Evolutionary conservation across 2,113 vertebrate species (phyloP).

Genomic region (Dendrocopos noguchii): DNA sequence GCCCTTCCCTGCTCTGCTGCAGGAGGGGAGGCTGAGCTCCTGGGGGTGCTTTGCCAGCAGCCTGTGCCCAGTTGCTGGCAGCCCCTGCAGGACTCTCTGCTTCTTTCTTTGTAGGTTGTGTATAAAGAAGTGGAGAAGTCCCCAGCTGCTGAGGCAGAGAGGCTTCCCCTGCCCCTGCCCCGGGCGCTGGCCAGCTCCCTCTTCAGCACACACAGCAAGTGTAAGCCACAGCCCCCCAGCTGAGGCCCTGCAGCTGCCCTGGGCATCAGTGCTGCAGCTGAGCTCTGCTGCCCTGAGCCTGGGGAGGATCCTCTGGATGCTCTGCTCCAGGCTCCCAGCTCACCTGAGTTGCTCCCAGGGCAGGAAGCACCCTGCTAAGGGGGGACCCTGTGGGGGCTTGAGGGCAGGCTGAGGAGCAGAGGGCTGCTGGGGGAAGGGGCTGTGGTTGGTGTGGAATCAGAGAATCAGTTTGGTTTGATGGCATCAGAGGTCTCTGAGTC

Average conservation of each 20-base stretch:
- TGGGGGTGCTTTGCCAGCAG: background rate
- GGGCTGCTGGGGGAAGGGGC: background rate
- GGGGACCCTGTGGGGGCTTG: background rate
- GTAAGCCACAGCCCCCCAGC: slow-evolving; percentile 73
- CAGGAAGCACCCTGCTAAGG: background rate
- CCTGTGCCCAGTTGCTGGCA: background rate
- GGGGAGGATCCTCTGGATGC: background rate
- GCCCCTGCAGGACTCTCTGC: background rate
- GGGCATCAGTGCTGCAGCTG: background rate
- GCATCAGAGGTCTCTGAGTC: no score
- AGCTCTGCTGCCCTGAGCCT: background rate
- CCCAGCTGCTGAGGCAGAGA: slow-evolving; percentile 72
- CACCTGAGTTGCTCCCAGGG: background rate
- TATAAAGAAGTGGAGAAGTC: slow-evolving; percentile 91
- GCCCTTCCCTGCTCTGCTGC: background rate
- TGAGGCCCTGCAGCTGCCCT: background rate
- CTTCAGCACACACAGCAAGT: slow-evolving; percentile 88
- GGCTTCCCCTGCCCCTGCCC: slow-evolving; percentile 76
- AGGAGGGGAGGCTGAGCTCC: background rate
- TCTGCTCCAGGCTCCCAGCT: background rate
- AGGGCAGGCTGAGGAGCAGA: background rate
- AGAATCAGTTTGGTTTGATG: no score
- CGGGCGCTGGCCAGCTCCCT: slow-evolving; percentile 70
- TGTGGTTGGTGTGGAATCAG: no score
- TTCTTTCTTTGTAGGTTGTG: slow-evolving; percentile 82